These are phyloP conservation scores for Helicoverpa armigera DNA, from an alignment of 1,140 invertebrate species.

Conservation along the genomic window DNA sequence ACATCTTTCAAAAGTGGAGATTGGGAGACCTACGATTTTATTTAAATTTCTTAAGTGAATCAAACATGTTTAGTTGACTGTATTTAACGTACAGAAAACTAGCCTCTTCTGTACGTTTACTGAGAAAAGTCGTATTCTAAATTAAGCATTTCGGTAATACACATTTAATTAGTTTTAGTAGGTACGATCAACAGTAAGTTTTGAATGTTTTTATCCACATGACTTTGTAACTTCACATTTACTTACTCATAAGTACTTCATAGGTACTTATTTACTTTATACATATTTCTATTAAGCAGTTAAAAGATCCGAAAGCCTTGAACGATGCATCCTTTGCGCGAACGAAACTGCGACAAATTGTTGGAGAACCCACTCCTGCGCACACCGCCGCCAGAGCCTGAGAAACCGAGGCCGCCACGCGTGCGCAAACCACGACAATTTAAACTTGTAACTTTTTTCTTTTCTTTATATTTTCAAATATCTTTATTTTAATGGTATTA, in stretches of 20 bases:
- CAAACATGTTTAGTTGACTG: not conserved
- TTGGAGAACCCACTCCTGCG: constrained; percentile 68
- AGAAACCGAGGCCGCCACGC: constrained; percentile 68
- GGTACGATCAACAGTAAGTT: no score
- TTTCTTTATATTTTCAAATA: not conserved
- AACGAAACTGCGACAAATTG: constrained; percentile 72
- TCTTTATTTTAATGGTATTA: no score
- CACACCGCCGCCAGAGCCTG: constrained; percentile 77
- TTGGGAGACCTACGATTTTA: no score
- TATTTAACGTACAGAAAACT: constrained; percentile 17
- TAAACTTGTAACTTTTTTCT: constrained; percentile 69
- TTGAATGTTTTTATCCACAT: no score
- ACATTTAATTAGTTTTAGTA: not conserved
- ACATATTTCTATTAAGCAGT: not conserved
- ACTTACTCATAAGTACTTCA: no score
- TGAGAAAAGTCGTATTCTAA: not conserved
- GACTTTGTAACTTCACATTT: no score
- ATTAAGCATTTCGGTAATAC: not conserved
- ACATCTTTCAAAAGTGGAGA: no score
- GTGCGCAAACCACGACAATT: constrained; percentile 72
- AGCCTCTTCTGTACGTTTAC: not conserved
- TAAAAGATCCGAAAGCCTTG: not conserved
- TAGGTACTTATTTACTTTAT: no score
- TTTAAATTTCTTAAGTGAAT: constrained; percentile 3
- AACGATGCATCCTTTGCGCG: constrained; percentile 71